A percentile compares a stretch with the other conserved stretches of the same genome.
These are phyloP conservation scores for Conomelus anceps DNA, from an alignment of 2,888 invertebrate genomes.

Conservation along the genomic window DNA sequence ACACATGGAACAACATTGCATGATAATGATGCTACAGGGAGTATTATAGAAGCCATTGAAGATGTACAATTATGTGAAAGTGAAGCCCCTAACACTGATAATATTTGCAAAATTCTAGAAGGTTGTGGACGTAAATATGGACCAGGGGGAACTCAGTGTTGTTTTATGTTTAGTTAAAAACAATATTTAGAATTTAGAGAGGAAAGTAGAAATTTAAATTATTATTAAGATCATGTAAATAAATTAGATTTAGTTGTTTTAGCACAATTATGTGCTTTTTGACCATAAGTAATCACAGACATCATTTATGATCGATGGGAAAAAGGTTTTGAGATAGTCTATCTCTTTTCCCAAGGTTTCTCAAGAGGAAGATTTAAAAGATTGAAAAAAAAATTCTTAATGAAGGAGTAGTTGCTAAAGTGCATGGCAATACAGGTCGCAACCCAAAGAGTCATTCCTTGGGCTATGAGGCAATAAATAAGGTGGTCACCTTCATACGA, in stretches of 20 bases:
- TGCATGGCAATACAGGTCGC: neutral
- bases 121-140: neutral
- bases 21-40: neutral
- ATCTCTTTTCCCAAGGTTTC: neutral
- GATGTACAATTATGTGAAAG: neutral
- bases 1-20: neutral
- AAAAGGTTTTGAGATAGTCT: neutral
- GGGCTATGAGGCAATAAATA: neutral
- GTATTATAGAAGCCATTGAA: neutral
- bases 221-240: neutral
- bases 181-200: neutral
- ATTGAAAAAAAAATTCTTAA: neutral
- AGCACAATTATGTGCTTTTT: neutral
- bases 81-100: neutral
- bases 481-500: neutral
- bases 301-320: neutral
- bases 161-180: neutral
- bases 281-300: neutral
- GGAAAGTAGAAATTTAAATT: neutral
- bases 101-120: neutral
- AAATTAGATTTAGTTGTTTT: neutral
- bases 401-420: neutral
- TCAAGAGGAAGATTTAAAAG: neutral
- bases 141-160: neutral
- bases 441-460: neutral